Percentiles rank a stretch among this genome's conserved stretches.
Conservation (phyloP, 1,140 invertebrate genomes). For the Samia ricini region DNA sequence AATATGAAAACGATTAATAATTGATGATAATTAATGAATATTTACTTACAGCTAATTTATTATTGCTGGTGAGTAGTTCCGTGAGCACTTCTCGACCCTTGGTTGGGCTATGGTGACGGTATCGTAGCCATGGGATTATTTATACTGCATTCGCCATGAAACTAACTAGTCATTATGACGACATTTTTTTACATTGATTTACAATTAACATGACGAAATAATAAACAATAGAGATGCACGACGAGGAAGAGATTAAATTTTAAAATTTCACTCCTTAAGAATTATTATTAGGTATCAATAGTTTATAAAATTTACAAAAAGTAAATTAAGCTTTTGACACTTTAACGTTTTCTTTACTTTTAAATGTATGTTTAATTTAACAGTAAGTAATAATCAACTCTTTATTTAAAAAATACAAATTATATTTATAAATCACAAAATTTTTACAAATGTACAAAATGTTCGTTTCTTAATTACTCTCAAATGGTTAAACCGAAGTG, state of each 20-base stretch:
- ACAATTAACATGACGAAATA: constrained; percentile 18
- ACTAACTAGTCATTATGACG: constrained; percentile 41
- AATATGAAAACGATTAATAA: neutral
- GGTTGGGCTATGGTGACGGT: constrained; percentile 34
- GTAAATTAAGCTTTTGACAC: no score
- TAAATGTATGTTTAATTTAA: no score
- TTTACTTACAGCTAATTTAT: constrained; percentile 6
- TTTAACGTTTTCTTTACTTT: no score
- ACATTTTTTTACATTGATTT: constrained; percentile 20
- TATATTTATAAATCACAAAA: no score
- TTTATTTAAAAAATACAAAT: no score
- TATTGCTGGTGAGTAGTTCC: constrained; percentile 4
- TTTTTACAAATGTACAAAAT: no score
- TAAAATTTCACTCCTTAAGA: neutral
- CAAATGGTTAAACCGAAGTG: no score
- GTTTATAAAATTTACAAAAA: no score
- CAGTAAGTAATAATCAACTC: no score
- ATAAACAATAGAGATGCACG: constrained; percentile 24
- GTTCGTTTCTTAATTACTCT: no score
- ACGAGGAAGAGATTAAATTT: constrained; percentile 11
- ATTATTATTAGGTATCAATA: no score
- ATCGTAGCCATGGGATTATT: constrained; percentile 38
- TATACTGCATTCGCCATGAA: constrained; percentile 44
- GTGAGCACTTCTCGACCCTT: constrained; percentile 31
- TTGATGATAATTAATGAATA: neutral